Evolutionary conservation across 2,888 invertebrate genomes (phyloP).

Genomic region (Cryptocephalus moraei): DNA sequence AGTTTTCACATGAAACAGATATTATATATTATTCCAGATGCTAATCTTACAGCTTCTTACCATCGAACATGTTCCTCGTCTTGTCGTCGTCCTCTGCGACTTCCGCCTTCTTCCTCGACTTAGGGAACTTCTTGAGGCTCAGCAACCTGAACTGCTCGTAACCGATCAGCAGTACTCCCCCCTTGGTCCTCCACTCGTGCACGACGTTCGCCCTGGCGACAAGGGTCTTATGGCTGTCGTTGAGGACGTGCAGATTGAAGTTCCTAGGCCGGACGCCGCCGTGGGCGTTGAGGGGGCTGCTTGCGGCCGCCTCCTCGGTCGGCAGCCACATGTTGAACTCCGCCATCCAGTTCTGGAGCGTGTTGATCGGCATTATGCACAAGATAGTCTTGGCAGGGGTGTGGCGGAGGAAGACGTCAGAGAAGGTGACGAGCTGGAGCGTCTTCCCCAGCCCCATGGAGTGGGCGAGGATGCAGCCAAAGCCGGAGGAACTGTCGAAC

Average conservation of each 20-base stretch:
- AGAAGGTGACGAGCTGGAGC: constrained; percentile 85
- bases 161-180: constrained; percentile 92
- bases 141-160: constrained; percentile 93
- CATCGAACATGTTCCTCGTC: constrained; percentile 67
- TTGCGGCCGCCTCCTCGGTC: constrained; percentile 40
- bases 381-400: constrained; percentile 82
- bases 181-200: constrained; percentile 73
- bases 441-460: constrained; percentile 99
- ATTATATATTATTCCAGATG: no score
- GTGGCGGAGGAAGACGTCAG: constrained; percentile 88
- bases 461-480: constrained; percentile 97
- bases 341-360: constrained; percentile 93
- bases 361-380: constrained; percentile 97
- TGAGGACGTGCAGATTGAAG: constrained; percentile 82
- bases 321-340: constrained; percentile 99
- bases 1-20: no score
- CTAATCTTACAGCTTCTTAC: constrained; percentile 33
- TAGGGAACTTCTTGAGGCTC: constrained; percentile 64
- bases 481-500: constrained; percentile 69
- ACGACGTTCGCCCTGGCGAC: constrained; percentile 79
- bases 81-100: constrained; percentile 45
- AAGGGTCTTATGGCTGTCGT: constrained; percentile 89
- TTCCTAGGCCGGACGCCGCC: constrained; percentile 66
- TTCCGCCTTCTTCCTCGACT: constrained; percentile 48
- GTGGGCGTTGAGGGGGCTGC: constrained; percentile 45